phyloP scores from a whole-genome alignment of 1,140 invertebrate species.

The Pogonognathellus flavescens region DNA sequence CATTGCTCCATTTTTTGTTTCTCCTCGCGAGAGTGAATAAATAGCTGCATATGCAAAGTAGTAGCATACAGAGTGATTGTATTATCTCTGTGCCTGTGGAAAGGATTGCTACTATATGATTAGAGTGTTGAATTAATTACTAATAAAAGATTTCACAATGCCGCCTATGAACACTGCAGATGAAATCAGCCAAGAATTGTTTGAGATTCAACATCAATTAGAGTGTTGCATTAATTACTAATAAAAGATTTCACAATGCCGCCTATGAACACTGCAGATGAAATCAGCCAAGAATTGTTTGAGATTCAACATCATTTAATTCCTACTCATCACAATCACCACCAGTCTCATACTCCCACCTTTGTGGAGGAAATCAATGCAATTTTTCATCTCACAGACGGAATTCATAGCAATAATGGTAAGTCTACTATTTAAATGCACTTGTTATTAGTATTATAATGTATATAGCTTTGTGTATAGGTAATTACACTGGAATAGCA shows the following conservation, averaged over 20 bases:
- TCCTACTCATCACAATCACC: slow-evolving; percentile 14
- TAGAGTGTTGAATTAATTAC: no score
- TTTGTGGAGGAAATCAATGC: slow-evolving; percentile 49
- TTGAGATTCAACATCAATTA: slow-evolving; percentile 52
- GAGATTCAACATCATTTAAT: slow-evolving; percentile 51
- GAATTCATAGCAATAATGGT: slow-evolving; percentile 16
- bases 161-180: slow-evolving; percentile 30
- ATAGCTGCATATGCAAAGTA: no score
- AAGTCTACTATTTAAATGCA: neutral
- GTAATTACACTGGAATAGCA: no score
- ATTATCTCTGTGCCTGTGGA: no score
- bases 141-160: slow-evolving; percentile 22
- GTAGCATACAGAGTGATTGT: no score
- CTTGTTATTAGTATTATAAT: no score
- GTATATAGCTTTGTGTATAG: no score
- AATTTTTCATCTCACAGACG: neutral
- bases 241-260: slow-evolving; percentile 32
- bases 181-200: neutral
- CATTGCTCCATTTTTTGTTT: no score
- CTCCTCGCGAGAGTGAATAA: no score
- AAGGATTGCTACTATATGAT: no score
- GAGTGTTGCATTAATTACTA: neutral
- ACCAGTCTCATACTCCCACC: slow-evolving; percentile 21
- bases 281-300: slow-evolving; percentile 2
- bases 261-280: slow-evolving; percentile 28